These are phyloP conservation scores for Andrena praecox DNA, from an alignment of 2,888 invertebrate species.

Conservation along the genomic window DNA sequence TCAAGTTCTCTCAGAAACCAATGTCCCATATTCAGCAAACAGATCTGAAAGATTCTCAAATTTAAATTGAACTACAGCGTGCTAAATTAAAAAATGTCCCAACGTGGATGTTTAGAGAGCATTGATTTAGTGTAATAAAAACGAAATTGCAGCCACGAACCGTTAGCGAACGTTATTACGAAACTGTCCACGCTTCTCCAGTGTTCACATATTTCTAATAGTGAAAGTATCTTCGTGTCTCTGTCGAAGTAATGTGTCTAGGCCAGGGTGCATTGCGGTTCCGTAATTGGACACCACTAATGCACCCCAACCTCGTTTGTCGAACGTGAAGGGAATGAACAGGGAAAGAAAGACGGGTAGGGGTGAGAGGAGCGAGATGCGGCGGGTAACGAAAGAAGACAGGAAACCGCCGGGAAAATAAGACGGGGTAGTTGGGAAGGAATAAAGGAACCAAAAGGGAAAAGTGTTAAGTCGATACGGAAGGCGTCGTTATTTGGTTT, in stretches of 20 bases:
- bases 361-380: slow-evolving; percentile 40
- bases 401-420: slow-evolving; percentile 17
- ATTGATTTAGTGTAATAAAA: not conserved
- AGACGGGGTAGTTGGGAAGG: slow-evolving; percentile 3
- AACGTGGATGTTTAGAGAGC: not conserved
- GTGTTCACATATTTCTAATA: slow-evolving; percentile 8
- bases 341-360: slow-evolving; percentile 19
- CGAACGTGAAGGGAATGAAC: slow-evolving; percentile 74
- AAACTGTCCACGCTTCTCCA: slow-evolving; percentile 1
- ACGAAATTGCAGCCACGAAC: not conserved
- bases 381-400: slow-evolving; percentile 19
- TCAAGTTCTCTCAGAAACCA: not conserved
- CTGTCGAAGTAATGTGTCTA: slow-evolving; percentile 53
- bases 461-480: slow-evolving; percentile 50
- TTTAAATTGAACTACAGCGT: not conserved
- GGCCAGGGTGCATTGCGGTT: slow-evolving; percentile 50
- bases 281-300: slow-evolving; percentile 77
- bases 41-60: not conserved
- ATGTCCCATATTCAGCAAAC: not conserved
- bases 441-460: slow-evolving; percentile 32
- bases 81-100: not conserved
- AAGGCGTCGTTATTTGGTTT: slow-evolving; percentile 72
- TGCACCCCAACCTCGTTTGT: slow-evolving; percentile 74
- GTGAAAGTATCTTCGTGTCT: slow-evolving; percentile 11
- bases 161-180: not conserved